Evolutionary conservation across 2,888 invertebrate species (phyloP), one percentile per base, ranked within the genome.

Genomic region (Drosophila parthenogenetica): DNA sequence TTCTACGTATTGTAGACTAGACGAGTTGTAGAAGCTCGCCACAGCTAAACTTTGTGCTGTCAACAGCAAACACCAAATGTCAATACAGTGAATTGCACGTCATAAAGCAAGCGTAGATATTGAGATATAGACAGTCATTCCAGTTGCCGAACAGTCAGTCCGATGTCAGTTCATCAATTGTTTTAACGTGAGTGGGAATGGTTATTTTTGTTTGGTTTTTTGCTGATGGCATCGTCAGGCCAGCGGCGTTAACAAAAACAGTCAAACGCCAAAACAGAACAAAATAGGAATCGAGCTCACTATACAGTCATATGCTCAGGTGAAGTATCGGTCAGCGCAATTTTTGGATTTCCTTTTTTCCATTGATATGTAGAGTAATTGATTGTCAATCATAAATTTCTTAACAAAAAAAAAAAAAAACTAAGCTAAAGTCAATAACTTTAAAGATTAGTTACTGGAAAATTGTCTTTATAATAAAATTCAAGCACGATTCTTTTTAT

Each of bases 181-280:
- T 82, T 79, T 77, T 67, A 78, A 69, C 72, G 85, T 76, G 66
- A 68, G 81, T 69, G 71, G 39, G 55, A 72, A 64, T 67, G 71
- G 77, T 62, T 63, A 70, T 72, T 68, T 35, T n/a, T 55, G 35
- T 13, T 25, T 43, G 8, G 46, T 29, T 61, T 48, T 57, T 46
- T 65, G 66, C 65, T 67, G 81, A 69, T 70, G 69, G 74, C 69
- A 70, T 73, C 77, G 68, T 73, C 74, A 68, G 62, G 25, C 60
- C 62, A 64, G 22, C 50, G 55, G 50, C 53, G 50, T 57, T 59
- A 39, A 51, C 45, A 50, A 46, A n/a, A 53, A 49, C 29, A 51
- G 46, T 48, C 3, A 17, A 13, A 37, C 13, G 7, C 5, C 11
- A 49, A 35, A 37, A 50, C 8, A 17, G 19, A 17, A 13, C 2